Percentiles rank a stretch among this genome's conserved stretches.
These are phyloP conservation scores for Acrobasis consociella DNA, from an alignment of 2,888 invertebrate species.

Conservation along the genomic window DNA sequence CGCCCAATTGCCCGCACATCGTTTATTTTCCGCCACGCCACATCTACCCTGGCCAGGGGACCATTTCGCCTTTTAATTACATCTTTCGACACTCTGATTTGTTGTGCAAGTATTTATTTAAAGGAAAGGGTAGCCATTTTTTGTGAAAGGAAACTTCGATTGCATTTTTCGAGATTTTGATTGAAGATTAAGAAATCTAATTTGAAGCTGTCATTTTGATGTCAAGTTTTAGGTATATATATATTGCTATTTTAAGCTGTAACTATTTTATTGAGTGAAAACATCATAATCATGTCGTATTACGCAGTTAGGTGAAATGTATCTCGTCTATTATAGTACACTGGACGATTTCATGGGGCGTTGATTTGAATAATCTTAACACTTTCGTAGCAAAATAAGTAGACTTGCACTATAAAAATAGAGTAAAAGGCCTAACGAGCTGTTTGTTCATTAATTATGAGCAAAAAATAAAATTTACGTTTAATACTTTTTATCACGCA, in stretches of 20 bases:
- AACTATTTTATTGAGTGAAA: constrained; percentile 10
- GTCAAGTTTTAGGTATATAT: constrained; percentile 4
- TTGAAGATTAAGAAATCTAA: constrained; percentile 14
- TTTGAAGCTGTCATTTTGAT: constrained; percentile 10
- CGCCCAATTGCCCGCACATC: constrained; percentile 58
- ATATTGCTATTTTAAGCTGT: too few relatives aligned
- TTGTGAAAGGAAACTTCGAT: constrained; percentile 12
- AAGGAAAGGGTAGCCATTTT: constrained; percentile 16
- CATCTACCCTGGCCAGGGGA: constrained; percentile 52
- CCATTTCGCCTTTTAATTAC: constrained; percentile 55
- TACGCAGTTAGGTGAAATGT: constrained; percentile 17
- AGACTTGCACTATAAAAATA: background rate
- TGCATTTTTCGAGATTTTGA: constrained; percentile 7
- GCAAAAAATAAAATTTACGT: too few relatives aligned
- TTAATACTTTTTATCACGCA: background rate
- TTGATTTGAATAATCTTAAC: constrained; percentile 29
- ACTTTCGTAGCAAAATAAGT: constrained; percentile 24
- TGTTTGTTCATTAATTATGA: too few relatives aligned
- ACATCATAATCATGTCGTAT: constrained; percentile 9
- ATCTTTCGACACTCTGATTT: constrained; percentile 56
- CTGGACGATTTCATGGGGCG: constrained; percentile 26
- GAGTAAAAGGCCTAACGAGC: too few relatives aligned
- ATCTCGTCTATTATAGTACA: constrained; percentile 1
- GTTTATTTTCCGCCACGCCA: constrained; percentile 42
- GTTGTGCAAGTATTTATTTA: constrained; percentile 25